Base-by-base conservation (phyloP, 2,888 invertebrate genomes). In the Bimastos eiseni region DNA sequence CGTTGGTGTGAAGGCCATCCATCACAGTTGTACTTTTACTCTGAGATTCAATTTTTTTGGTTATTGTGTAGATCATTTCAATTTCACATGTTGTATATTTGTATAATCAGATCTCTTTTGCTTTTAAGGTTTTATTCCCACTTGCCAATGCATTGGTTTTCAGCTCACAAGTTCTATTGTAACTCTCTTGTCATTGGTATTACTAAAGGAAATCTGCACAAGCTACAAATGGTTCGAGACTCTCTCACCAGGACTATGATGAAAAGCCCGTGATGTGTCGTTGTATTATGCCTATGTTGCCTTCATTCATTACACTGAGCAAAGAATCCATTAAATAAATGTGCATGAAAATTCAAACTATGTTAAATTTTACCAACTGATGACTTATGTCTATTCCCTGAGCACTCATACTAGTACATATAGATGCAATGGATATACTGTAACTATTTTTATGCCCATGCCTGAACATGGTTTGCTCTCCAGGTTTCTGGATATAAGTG, bases 181-280 rank as follows among this genome's bases (percentile, higher is more conserved):
- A 70, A n/a, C n/a, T 70, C 70, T n/a, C 4, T 70, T 70, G 8
- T 70, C 70, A 70, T 70, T 70, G 30, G n/a, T n/a, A 30, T 70
- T n/a, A n/a, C 30, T 70, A 70, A 70, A 17, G 13, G 70, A n/a
- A 13, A 70, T 70, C n/a, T 70, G 70, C 70, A 30, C 0, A n/a
- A 70, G n/a, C 70, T 70, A 70, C 70, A 70, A 70, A n/a, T 70
- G 70, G n/a, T 70, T 70, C 70, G n/a, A n/a, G n/a, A 70, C 70
- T n/a, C 24, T 55, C n/a, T n/a, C 4, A 17, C n/a, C 70, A 70
- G 70, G 13, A 11, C 70, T n/a, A n/a, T 70, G 17, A 70, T 13
- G n/a, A n/a, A n/a, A n/a, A 70, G 8, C n/a, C 70, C n/a, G n/a
- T 5, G 13, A 70, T n/a, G n/a, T n/a, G n/a, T 1, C 13, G 8